Conservation (phyloP, 2,113 vertebrate genomes). For the Oceanodroma tethys region DNA sequence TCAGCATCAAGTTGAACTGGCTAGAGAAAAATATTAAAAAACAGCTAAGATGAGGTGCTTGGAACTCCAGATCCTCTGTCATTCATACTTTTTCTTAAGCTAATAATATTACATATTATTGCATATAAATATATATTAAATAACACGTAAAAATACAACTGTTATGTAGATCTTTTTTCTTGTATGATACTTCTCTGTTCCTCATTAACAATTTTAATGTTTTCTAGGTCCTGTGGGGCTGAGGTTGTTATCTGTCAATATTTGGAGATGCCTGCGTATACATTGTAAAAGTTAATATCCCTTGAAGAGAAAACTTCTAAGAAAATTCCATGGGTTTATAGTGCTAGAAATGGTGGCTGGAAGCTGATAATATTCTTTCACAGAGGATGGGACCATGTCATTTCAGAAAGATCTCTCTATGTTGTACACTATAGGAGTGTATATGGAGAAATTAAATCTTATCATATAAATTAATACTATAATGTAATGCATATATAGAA, state of each 20-base stretch:
- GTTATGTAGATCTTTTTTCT: neutral
- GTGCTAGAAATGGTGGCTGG: neutral
- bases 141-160: neutral
- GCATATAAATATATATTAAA: neutral
- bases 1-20: neutral
- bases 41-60: neutral
- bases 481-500: neutral
- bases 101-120: neutral
- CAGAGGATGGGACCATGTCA: neutral
- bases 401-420: neutral
- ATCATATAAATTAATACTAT: neutral
- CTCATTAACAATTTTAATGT: neutral
- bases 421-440: neutral
- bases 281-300: neutral
- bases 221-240: neutral
- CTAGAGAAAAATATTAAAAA: neutral
- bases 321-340: neutral
- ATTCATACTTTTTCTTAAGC: neutral
- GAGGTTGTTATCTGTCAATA: accelerated
- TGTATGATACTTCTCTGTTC: neutral
- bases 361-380: neutral
- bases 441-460: neutral
- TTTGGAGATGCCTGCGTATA: neutral
- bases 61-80: neutral
- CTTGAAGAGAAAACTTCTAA: neutral